Conservation (phyloP, 2,113 vertebrate species). For the Leuciscus idus region DNA sequence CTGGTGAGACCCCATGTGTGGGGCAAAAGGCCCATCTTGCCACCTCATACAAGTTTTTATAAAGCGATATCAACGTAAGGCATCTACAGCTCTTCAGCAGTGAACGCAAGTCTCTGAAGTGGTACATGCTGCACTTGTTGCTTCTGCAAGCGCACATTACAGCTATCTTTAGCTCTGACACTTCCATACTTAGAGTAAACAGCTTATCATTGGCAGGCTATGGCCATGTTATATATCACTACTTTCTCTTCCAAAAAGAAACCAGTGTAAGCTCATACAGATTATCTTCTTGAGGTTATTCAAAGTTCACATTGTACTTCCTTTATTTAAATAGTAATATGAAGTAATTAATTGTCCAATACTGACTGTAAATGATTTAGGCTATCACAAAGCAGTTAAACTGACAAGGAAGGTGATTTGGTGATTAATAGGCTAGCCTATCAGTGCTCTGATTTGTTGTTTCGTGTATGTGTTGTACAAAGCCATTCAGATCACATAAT, state of each 20-base stretch:
- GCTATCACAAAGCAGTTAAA: neutral
- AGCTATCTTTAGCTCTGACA: constrained; percentile 37
- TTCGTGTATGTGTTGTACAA: neutral
- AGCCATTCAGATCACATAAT: neutral
- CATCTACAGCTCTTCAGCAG: neutral
- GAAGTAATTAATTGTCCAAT: neutral
- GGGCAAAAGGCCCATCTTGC: too few relatives aligned
- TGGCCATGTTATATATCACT: constrained; percentile 1
- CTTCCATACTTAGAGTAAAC: constrained; percentile 28
- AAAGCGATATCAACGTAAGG: neutral
- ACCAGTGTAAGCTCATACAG: neutral
- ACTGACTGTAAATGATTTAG: neutral
- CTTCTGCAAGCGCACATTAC: neutral
- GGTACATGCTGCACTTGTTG: neutral
- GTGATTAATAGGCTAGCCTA: neutral
- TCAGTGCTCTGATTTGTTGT: neutral
- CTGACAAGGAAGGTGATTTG: neutral
- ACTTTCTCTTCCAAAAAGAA: neutral
- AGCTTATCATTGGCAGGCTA: constrained; percentile 13
- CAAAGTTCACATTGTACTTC: neutral
- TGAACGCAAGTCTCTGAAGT: neutral
- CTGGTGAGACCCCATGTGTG: too few relatives aligned
- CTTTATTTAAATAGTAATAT: neutral
- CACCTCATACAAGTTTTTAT: neutral
- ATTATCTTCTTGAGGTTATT: neutral